Base-by-base conservation (phyloP, 2,113 vertebrate species). In the Pteropus alecto region DNA sequence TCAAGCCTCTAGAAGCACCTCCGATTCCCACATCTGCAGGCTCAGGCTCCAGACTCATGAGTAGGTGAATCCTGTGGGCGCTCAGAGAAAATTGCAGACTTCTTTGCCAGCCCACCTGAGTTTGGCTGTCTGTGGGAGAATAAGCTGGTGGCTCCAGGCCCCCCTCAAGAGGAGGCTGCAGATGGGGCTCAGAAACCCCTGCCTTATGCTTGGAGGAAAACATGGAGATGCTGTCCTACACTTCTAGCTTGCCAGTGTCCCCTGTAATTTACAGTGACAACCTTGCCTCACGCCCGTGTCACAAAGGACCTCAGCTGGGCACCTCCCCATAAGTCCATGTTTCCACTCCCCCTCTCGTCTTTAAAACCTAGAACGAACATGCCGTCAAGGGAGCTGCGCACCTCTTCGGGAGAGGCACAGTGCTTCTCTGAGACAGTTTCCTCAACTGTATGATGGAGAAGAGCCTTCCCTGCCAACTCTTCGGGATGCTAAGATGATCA, bases 281-380 rank as follows among this genome's bases (percentile, higher is more conserved):
- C 71, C 43, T 22, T 5, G 61, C 41, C 43, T 71, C 33, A 12
- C 21, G 5, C 6, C 41, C 67, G 38, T 0, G 1, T 8, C 30
- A 56, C 7, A 0, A 3, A 26, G 65, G 30, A 14, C 13, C 24
- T 38, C 15, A 1, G 19, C 70, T 0, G 0, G 24, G 16, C 7
- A 5, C 15, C 6, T 15, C 58, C 38, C 46, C 0, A 2, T 0
- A 5, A 21, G 6, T 5, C 38, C 77, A 38, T 41, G 46, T 41
- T 65, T 33, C 16, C 21, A 7, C 10, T 15, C 70, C 21, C 43
- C 4, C 7, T 87, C 67, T 24, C 0, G 2, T 51, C 46, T 86
- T 11, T n/a, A 71, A 68, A 70, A 38, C 56, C 48, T 28, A 78
- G 56, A 48, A 41, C 0, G 0, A 56, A n/a, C 21, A 9, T 5